Base-by-base conservation (phyloP, 2,797 vertebrate genomes). In the Cynodonichthys magdalenae region DNA sequence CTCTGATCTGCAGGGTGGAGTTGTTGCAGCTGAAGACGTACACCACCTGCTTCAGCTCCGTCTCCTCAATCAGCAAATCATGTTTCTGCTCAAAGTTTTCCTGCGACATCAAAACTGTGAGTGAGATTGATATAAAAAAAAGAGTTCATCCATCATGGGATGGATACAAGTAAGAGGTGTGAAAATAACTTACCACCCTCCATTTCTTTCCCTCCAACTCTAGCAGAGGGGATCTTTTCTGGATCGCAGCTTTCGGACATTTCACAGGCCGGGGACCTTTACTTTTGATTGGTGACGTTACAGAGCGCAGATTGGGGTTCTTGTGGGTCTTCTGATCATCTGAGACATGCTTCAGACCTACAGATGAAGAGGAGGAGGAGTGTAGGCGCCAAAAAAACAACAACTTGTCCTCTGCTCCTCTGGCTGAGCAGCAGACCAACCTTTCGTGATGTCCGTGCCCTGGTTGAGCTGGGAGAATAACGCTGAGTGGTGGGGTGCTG, bases 151-250 rank as follows among this genome's bases (percentile, higher is more conserved):
- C 24, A 24, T 24, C 24, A 24, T 2, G 24, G 2, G 24, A 24
- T 24, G 24, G 24, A 48, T 47, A 6, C 1, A 0, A 8, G 4
- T 5, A 62, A 44, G 1, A 8, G 10, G 15, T 5, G 14, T 48
- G 18, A 50, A 45, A 18, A 49, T 36, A 0, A 95, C 96, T 45
- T 88, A 99, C 98, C 93, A 99, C 96, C 89, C 95, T 95, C 98
- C 98, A 99, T 74, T 99, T 99, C 87, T 99, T 99, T 57, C 98
- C 98, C 73, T 99, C 97, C 76, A 99, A 89, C 88, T 96, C 94
- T 57, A 99, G 82, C 77, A 98, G 71, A 8, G 97, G 94, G 18
- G 81, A 19, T 47, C 89, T 94, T 59, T 90, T 96, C 84, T 91
- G 91, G 0, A 82, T 75, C 8, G 81, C 63, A 12, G 84, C 80